A percentile compares a stretch with the other conserved stretches of the same genome.
Evolutionary conservation across 2,113 vertebrate species (phyloP).

Genomic region (Aegotheles bennettii): DNA sequence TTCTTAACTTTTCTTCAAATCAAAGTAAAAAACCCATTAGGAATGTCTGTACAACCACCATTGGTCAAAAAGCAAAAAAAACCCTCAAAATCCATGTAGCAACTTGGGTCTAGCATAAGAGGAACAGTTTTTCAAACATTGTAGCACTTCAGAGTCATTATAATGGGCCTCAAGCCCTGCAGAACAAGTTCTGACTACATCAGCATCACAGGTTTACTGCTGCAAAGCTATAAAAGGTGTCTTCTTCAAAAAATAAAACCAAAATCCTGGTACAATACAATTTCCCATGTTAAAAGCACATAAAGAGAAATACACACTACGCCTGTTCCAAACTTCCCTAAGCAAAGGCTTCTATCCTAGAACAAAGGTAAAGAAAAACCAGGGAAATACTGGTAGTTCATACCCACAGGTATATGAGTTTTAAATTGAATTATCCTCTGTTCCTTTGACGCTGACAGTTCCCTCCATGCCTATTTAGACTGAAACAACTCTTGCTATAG

Average conservation of each 20-base stretch:
- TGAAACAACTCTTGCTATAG: neutral
- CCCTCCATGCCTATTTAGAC: neutral
- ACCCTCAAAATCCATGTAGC: neutral
- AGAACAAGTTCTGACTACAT: neutral
- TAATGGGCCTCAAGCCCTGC: neutral
- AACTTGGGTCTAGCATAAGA: neutral
- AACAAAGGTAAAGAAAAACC: neutral
- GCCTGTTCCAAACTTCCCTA: neutral
- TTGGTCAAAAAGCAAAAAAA: neutral
- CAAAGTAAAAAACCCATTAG: neutral
- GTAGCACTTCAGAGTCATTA: neutral
- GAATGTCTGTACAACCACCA: neutral
- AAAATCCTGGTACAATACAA: neutral
- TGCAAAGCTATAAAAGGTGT: neutral
- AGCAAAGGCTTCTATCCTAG: neutral
- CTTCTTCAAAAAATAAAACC: neutral
- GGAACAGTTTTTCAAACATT: neutral
- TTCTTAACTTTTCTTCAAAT: neutral
- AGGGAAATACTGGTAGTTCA: neutral
- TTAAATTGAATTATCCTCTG: neutral
- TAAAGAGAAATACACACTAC: neutral
- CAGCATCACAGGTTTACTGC: neutral
- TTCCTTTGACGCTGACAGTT: neutral
- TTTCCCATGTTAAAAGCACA: neutral
- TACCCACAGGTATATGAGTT: neutral